phyloP scores from a whole-genome alignment of 2,113 vertebrate genomes.

The Indri indri region DNA sequence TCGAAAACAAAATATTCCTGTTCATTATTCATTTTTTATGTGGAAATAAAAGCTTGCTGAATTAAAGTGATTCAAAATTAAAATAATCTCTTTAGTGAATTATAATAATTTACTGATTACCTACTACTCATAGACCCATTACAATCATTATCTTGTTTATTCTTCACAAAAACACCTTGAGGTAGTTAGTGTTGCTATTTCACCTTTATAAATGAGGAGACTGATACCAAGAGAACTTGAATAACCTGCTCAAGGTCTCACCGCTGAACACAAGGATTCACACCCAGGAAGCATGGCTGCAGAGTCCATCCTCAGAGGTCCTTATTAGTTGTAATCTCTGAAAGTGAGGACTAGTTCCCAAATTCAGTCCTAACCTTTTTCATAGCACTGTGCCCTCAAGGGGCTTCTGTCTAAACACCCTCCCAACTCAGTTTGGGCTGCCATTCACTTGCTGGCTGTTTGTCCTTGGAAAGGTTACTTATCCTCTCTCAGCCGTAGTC shows the following conservation, averaged over 20 bases:
- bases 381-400: not conserved
- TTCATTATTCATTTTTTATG: not conserved
- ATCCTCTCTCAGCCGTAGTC: not conserved
- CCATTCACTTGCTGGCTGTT: not conserved
- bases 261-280: not conserved
- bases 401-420: too few relatives aligned
- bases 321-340: not conserved
- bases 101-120: not conserved
- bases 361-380: not conserved
- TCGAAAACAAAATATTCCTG: not conserved
- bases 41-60: not conserved
- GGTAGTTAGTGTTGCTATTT: not conserved
- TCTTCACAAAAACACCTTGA: not conserved
- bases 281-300: not conserved
- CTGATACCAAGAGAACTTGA: not conserved
- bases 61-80: not conserved
- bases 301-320: not conserved
- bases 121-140: not conserved
- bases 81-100: not conserved
- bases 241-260: not conserved
- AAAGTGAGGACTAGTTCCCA: not conserved
- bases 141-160: not conserved
- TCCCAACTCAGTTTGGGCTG: accelerated
- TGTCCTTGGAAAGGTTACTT: not conserved
- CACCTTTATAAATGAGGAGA: not conserved